Conservation (phyloP, 2,797 vertebrate species). For the Parambassis ranga region DNA sequence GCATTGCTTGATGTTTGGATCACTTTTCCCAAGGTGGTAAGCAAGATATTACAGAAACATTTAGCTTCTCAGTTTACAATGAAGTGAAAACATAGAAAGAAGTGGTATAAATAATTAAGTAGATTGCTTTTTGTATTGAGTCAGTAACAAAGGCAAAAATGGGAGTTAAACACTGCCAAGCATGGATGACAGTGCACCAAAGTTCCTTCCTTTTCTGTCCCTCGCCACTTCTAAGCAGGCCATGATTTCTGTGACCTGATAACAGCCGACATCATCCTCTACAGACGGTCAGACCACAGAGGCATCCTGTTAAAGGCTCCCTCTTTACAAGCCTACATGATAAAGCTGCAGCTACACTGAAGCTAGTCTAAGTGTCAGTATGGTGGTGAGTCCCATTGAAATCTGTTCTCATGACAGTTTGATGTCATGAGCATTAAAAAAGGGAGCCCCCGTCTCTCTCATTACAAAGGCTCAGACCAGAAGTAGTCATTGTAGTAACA, state of each 20-base stretch:
- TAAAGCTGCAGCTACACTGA: conserved; percentile 27
- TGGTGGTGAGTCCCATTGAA: background rate
- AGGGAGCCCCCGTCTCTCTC: background rate
- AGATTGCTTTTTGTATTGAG: background rate
- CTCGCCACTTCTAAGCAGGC: background rate
- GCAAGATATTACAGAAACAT: background rate
- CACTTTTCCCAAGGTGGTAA: no score
- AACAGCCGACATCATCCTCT: conserved; percentile 26
- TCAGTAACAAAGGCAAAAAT: conserved; percentile 15
- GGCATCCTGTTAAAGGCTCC: conserved; percentile 26
- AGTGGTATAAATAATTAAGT: conserved; percentile 8
- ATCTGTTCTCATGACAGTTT: conserved; percentile 17
- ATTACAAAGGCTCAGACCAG: background rate
- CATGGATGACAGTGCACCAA: conserved; percentile 27
- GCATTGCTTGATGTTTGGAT: no score
- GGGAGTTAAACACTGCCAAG: conserved; percentile 12
- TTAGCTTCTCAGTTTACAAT: conserved; percentile 2
- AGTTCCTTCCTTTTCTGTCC: conserved; percentile 33
- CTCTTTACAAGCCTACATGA: conserved; percentile 13
- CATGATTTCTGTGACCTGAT: conserved; percentile 28
- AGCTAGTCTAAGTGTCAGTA: conserved; percentile 19
- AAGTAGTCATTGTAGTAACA: background rate
- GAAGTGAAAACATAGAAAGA: background rate
- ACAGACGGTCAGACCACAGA: conserved; percentile 4
- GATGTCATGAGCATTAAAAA: conserved; percentile 2